Evolutionary conservation across 2,113 vertebrate genomes (phyloP).

Genomic region (Malurus elegans): DNA sequence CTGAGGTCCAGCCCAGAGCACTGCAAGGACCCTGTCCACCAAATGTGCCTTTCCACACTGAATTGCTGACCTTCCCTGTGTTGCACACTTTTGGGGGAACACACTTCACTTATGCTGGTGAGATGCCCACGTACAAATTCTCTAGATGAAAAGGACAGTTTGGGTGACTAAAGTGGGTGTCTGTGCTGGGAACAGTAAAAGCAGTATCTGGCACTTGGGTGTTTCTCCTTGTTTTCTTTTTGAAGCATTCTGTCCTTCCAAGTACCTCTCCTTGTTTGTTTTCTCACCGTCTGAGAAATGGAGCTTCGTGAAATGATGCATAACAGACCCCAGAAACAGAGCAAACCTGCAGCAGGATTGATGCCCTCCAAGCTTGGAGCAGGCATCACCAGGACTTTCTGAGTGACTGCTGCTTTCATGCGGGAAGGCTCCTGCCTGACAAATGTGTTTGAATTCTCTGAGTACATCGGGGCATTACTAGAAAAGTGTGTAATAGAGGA

Average conservation of each 20-base stretch:
- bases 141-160: not conserved
- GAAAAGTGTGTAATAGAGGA: slow-evolving; percentile 46
- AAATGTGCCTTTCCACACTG: not conserved
- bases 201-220: not conserved
- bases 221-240: not conserved
- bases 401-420: slow-evolving; percentile 47
- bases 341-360: slow-evolving; percentile 28
- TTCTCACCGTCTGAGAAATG: not conserved
- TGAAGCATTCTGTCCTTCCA: not conserved
- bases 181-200: not conserved
- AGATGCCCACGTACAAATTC: not conserved
- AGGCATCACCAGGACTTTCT: slow-evolving; percentile 51
- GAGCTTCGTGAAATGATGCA: slow-evolving; percentile 5
- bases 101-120: not conserved
- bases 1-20: not conserved
- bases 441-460: slow-evolving; percentile 66
- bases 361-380: slow-evolving; percentile 38
- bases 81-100: not conserved
- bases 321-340: slow-evolving; percentile 4
- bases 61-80: not conserved
- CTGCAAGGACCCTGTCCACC: not conserved
- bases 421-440: slow-evolving; percentile 57
- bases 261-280: not conserved
- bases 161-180: not conserved
- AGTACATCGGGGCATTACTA: not conserved